Conservation (phyloP, 2,113 vertebrate species). For the Osmerus mordax region DNA sequence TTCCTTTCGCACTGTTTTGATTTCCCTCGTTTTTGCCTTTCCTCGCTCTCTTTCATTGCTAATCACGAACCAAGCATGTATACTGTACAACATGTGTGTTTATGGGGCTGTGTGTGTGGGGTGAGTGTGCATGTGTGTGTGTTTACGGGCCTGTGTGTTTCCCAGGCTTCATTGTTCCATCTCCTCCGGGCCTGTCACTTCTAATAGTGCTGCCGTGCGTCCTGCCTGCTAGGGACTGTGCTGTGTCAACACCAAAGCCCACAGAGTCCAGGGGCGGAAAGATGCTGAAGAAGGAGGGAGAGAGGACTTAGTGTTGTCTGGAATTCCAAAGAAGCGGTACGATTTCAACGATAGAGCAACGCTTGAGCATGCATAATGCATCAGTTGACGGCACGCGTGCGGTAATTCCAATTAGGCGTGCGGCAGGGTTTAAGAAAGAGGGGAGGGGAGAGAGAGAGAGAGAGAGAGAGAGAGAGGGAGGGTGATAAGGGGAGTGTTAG, state of each 20-base stretch:
- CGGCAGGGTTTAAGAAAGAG: constrained; percentile 33
- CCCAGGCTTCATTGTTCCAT: constrained; percentile 36
- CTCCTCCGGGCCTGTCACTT: constrained; percentile 41
- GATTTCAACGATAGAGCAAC: constrained; percentile 73
- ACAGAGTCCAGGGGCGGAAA: not conserved
- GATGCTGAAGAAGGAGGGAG: constrained; percentile 27
- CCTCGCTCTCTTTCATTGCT: not conserved
- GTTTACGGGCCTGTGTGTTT: constrained; percentile 3
- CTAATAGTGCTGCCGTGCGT: constrained; percentile 52
- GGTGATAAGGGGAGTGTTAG: not conserved
- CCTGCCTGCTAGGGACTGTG: not conserved
- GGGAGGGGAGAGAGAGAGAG: constrained; percentile 12
- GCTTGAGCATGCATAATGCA: constrained; percentile 67
- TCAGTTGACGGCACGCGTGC: constrained; percentile 54
- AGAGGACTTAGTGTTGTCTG: constrained; percentile 40
- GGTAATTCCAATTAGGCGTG: constrained; percentile 68
- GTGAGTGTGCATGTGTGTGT: not conserved
- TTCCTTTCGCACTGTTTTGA: not conserved
- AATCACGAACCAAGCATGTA: no score
- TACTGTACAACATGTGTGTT: no score
- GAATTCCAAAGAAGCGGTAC: constrained; percentile 61
- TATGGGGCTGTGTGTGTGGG: not conserved
- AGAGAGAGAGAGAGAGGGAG: constrained; percentile 12
- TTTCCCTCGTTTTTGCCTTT: not conserved
- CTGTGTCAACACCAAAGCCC: no score